Conservation (phyloP, 2,888 invertebrate species). For the Blastobasis adustella region DNA sequence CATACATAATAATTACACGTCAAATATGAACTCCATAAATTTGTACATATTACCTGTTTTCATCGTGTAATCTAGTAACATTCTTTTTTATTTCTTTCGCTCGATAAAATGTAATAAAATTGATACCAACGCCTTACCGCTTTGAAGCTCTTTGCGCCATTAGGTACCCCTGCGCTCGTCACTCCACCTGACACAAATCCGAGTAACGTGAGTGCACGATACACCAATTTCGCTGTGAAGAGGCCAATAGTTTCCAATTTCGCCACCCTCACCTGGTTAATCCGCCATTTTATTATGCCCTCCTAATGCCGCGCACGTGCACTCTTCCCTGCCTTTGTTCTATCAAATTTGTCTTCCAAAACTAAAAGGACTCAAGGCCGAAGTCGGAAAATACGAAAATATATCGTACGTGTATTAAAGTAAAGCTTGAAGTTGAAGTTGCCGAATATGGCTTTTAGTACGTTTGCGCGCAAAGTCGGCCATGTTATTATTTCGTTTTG, state of each 20-base stretch:
- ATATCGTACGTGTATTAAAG: constrained; percentile 7
- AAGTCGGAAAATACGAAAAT: constrained; percentile 13
- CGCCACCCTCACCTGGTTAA: constrained; percentile 66
- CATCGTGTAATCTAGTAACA: too few species aligned
- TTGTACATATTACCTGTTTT: too few species aligned
- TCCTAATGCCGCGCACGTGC: constrained; percentile 65
- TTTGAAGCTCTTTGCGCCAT: too few species aligned
- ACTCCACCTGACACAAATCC: constrained; percentile 42
- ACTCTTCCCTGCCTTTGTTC: constrained; percentile 56
- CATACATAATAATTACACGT: too few species aligned
- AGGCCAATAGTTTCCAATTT: constrained; percentile 69
- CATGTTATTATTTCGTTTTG: constrained; percentile 71
- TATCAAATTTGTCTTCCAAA: constrained; percentile 39
- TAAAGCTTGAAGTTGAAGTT: constrained; percentile 20
- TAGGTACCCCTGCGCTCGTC: constrained; percentile 18
- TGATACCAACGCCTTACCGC: too few species aligned
- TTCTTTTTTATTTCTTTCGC: too few species aligned
- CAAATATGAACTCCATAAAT: too few species aligned
- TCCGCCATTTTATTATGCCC: constrained; percentile 68
- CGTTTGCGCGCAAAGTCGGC: constrained; percentile 18
- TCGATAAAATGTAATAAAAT: too few species aligned
- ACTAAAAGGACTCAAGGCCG: constrained; percentile 20
- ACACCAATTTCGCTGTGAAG: constrained; percentile 46
- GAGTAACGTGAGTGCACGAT: constrained; percentile 36
- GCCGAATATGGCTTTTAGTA: constrained; percentile 12